Evolutionary conservation across 2,888 invertebrate species (phyloP).

Genomic region (Agrochola circellaris): DNA sequence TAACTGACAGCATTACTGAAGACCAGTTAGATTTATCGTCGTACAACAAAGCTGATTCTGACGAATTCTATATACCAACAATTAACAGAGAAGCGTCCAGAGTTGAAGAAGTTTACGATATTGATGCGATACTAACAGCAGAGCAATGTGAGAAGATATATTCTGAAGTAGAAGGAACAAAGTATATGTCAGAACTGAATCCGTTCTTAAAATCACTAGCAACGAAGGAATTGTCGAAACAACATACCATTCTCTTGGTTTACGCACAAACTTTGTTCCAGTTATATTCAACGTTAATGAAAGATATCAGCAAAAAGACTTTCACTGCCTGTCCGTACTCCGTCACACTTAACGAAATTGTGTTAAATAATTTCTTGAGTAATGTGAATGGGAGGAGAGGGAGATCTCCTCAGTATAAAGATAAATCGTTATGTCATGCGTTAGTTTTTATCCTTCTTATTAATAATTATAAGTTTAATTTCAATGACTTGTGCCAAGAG

Average conservation of each 20-base stretch:
- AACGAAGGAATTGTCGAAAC: conserved; percentile 65
- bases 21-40: conserved; percentile 81
- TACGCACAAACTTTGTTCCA: conserved; percentile 79
- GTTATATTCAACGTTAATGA: conserved; percentile 69
- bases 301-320: conserved; percentile 76
- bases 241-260: conserved; percentile 75
- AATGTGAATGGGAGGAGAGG: conserved; percentile 71
- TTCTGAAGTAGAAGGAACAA: conserved; percentile 76
- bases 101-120: conserved; percentile 86
- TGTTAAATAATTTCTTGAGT: conserved; percentile 77
- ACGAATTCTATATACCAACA: conserved; percentile 87
- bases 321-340: conserved; percentile 77
- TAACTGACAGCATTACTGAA: conserved; percentile 81
- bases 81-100: conserved; percentile 87
- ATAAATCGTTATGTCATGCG: conserved; percentile 82
- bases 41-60: conserved; percentile 79
- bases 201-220: conserved; percentile 74
- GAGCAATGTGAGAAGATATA: conserved; percentile 81
- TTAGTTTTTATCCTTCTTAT: conserved; percentile 82
- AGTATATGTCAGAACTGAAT: conserved; percentile 71
- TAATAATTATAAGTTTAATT: conserved; percentile 80
- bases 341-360: conserved; percentile 77
- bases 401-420: conserved; percentile 79
- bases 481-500: conserved; percentile 77
- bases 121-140: conserved; percentile 83